phyloP scores from a whole-genome alignment of 2,113 vertebrate genomes.

The Xiphorhynchus elegans region DNA sequence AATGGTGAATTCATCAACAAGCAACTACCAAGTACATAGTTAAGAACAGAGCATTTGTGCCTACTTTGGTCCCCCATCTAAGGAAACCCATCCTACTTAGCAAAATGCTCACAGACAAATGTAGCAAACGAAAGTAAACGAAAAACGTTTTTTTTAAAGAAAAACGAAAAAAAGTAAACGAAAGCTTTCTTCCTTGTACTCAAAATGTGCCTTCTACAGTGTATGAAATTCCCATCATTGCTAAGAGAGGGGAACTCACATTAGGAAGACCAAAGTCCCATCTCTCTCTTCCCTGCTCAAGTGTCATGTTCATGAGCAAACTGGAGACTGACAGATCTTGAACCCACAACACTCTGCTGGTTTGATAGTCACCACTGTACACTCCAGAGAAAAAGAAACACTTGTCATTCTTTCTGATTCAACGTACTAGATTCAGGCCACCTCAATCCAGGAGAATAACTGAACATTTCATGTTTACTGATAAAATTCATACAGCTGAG shows the following conservation, averaged over 20 bases:
- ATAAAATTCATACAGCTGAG: not conserved
- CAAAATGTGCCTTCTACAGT: not conserved
- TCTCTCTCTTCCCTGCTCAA: not conserved
- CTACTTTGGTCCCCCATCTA: not conserved
- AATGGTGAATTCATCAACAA: not conserved
- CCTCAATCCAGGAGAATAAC: not conserved
- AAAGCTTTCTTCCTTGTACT: not conserved
- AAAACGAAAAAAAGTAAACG: not conserved
- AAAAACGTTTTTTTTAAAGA: no score
- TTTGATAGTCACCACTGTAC: not conserved
- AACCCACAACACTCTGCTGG: not conserved
- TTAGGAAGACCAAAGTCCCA: not conserved
- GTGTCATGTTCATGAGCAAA: not conserved
- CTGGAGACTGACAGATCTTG: not conserved
- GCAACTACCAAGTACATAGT: not conserved
- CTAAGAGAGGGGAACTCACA: not conserved
- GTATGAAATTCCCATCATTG: fast-evolving
- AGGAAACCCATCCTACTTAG: not conserved
- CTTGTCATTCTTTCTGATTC: not conserved
- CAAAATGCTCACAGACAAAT: not conserved
- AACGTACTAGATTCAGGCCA: not conserved
- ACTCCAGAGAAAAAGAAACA: not conserved
- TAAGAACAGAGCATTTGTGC: not conserved
- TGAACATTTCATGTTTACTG: not conserved
- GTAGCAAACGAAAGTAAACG: not conserved